phyloP scores from a whole-genome alignment of 2,797 vertebrate species.

The Chelmon rostratus region DNA sequence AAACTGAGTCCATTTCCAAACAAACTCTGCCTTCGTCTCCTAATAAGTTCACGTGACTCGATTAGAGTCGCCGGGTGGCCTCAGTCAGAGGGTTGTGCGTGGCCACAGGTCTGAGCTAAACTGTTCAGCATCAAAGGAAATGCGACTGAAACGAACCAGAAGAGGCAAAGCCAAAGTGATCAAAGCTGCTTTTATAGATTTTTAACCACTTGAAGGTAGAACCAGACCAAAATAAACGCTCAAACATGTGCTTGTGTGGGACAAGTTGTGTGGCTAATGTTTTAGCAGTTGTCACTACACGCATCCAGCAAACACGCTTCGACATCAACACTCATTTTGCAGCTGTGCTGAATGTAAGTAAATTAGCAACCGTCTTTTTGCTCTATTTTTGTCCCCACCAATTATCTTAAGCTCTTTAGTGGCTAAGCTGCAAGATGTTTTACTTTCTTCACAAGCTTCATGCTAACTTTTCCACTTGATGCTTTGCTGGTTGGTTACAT shows the following conservation, averaged over 20 bases:
- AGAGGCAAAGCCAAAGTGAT: neutral
- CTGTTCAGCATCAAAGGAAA: neutral
- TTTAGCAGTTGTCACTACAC: neutral
- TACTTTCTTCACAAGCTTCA: neutral
- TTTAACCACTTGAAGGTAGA: neutral
- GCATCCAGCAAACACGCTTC: neutral
- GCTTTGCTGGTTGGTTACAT: neutral
- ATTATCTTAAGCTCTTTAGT: neutral
- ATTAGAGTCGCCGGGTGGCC: neutral
- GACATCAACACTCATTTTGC: neutral
- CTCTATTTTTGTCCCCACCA: neutral
- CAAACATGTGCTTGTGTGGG: too few relatives aligned
- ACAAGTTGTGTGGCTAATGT: neutral
- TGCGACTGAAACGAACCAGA: neutral
- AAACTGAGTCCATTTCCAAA: constrained; percentile 25
- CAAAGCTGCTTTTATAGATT: neutral
- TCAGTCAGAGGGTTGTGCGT: neutral
- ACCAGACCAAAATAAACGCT: neutral
- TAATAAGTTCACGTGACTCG: neutral
- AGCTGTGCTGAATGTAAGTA: neutral
- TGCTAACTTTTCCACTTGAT: neutral
- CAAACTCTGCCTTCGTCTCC: neutral
- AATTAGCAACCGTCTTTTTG: neutral
- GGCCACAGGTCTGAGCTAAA: neutral
- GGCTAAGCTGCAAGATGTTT: neutral